Base-by-base conservation (phyloP, 2,888 invertebrate genomes). In the Watsonalla binaria region DNA sequence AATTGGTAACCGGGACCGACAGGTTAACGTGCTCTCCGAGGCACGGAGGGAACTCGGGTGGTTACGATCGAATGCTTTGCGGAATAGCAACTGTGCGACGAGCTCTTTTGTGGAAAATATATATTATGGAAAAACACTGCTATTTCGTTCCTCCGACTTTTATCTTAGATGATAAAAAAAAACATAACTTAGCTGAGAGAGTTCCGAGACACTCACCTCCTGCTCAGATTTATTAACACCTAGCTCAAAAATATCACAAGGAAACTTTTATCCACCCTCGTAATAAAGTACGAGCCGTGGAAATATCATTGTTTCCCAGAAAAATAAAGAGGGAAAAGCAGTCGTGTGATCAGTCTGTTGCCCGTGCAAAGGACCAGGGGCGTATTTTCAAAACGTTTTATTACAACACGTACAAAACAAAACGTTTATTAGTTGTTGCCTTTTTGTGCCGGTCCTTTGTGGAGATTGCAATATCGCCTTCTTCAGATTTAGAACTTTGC, bases 401-500 rank as follows among this genome's bases (percentile, higher is more conserved):
- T 49, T 49, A 37, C 49, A 49, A 37, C 49, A 49, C 49, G 49
- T 49, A 49, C 49, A 49, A 49, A 49, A 49, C 49, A 37, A 49
- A 37, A 49, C 49, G 37, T 49, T 49, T 49, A 49, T 49, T 49
- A 49, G 49, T 49, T 49, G 49, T 39, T 49, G 49, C 49, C 49
- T 49, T 49, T 49, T 49, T 49, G 37, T 49, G 9, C 15, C 14
- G 49, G 11, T 15, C 39, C 49, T 39, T 49, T 49, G 49, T 37
- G n/a, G 7, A 11, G 15, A 49, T 49, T 37, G 37, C 15, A 49
- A 49, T 49, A 49, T 9, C 14, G 49, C 37, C 6, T 14, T 9
- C 15, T 39, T 14, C 37, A 9, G 14, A 35, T 8, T 48, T 48
- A 13, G 6, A 35, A 35, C 6, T 37, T 37, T 37, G 24, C 24